Evolutionary conservation across 2,888 invertebrate species (phyloP).

Genomic region (Lasioglossum vierecki): DNA sequence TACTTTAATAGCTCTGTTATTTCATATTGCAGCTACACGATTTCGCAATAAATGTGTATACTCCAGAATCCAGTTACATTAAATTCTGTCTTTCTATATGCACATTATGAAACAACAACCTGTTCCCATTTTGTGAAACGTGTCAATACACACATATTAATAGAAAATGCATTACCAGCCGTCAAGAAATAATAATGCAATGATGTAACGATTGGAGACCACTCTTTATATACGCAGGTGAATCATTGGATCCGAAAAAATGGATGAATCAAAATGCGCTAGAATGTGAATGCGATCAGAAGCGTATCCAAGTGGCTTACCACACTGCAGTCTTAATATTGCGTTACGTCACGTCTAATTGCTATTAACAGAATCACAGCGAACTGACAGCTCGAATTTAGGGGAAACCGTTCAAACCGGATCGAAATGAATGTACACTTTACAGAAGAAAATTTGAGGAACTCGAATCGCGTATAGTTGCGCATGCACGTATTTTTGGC

Average conservation of each 20-base stretch:
- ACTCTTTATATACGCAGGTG: neutral
- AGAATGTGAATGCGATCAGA: neutral
- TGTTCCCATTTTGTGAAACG: too few species aligned
- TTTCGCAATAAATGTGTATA: too few species aligned
- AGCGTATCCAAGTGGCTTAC: neutral
- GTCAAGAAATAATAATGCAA: neutral
- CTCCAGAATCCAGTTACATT: too few species aligned
- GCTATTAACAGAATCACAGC: neutral
- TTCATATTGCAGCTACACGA: too few species aligned
- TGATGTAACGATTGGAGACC: neutral
- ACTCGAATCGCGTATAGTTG: slow-evolving; percentile 2
- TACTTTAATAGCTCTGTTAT: too few species aligned
- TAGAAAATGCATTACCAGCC: neutral
- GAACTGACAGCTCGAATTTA: neutral
- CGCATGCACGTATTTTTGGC: slow-evolving; percentile 48
- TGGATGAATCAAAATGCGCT: neutral
- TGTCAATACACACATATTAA: too few species aligned
- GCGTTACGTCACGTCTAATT: neutral
- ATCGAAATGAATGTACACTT: slow-evolving; percentile 22
- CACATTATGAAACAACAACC: too few species aligned
- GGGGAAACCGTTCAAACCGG: slow-evolving; percentile 2
- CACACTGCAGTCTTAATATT: neutral
- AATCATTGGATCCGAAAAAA: neutral
- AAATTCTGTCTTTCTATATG: too few species aligned
- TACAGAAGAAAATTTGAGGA: slow-evolving; percentile 28